Conservation (phyloP, 2,797 vertebrate genomes). For the Morelia viridis region DNA sequence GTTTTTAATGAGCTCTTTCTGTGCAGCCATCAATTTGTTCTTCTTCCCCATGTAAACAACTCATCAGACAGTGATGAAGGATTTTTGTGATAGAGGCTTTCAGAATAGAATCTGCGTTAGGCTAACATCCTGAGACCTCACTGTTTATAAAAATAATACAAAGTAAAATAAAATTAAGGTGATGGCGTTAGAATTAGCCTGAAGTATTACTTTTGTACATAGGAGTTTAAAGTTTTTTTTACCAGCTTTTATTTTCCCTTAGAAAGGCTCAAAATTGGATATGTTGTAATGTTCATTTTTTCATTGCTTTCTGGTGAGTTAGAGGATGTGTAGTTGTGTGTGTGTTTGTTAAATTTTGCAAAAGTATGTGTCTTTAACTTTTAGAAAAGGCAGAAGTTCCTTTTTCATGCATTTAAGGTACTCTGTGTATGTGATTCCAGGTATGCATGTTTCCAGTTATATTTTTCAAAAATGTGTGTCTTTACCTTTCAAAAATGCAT, state of each 20-base stretch:
- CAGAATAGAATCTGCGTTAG: background rate
- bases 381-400: background rate
- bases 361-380: background rate
- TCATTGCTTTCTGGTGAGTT: background rate
- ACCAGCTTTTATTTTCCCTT: background rate
- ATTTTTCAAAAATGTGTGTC: background rate
- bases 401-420: background rate
- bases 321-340: background rate
- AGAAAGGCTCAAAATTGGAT: background rate
- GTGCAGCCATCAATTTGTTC: background rate
- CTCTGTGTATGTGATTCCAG: background rate
- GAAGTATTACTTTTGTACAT: background rate
- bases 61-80: background rate
- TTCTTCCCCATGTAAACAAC: background rate
- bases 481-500: background rate
- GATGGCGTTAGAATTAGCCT: background rate
- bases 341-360: background rate
- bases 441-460: background rate
- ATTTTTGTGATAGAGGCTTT: background rate
- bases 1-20: background rate
- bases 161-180: background rate
- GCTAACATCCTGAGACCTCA: background rate
- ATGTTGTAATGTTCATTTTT: background rate
- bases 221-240: background rate
- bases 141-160: background rate